Evolutionary conservation across 2,888 invertebrate species (phyloP).

Genomic region (Gortyna flavago): DNA sequence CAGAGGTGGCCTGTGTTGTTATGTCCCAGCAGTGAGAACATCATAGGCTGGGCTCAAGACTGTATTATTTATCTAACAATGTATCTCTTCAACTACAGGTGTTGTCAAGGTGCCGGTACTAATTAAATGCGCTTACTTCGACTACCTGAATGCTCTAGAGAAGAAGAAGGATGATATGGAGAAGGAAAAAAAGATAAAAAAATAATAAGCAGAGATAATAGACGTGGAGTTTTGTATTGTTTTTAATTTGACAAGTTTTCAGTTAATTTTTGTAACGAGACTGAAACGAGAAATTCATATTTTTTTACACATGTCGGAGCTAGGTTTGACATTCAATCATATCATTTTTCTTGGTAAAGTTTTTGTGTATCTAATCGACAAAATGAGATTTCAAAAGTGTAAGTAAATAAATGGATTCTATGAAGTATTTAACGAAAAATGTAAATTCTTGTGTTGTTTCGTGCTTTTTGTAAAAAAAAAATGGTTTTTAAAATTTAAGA

Average conservation of each 20-base stretch:
- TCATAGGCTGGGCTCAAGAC: background rate
- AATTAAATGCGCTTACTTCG: constrained; percentile 85
- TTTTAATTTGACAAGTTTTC: constrained; percentile 7
- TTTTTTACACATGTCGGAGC: background rate
- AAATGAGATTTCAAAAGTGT: constrained; percentile 9
- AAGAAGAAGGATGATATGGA: constrained; percentile 74
- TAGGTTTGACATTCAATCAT: background rate
- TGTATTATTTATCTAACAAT: background rate
- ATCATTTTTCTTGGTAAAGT: constrained; percentile 15
- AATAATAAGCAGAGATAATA: constrained; percentile 61
- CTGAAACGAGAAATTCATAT: background rate
- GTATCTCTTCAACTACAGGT: constrained; percentile 72
- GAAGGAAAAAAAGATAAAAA: constrained; percentile 78
- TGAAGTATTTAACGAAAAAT: constrained; percentile 12
- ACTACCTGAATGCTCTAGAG: constrained; percentile 81
- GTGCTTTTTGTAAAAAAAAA: constrained; percentile 25
- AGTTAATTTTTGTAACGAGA: constrained; percentile 16
- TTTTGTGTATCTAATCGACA: constrained; percentile 41
- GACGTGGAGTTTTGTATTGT: constrained; percentile 21
- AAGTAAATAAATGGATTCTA: constrained; percentile 18
- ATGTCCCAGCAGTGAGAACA: background rate
- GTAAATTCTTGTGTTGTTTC: constrained; percentile 18
- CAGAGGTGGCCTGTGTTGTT: background rate
- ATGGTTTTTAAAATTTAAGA: constrained; percentile 4
- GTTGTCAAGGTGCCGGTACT: constrained; percentile 84